phyloP scores from a whole-genome alignment of 30 jellyfish, hydroid and myxozoan genomes.

The Aurelia sp. region DNA sequence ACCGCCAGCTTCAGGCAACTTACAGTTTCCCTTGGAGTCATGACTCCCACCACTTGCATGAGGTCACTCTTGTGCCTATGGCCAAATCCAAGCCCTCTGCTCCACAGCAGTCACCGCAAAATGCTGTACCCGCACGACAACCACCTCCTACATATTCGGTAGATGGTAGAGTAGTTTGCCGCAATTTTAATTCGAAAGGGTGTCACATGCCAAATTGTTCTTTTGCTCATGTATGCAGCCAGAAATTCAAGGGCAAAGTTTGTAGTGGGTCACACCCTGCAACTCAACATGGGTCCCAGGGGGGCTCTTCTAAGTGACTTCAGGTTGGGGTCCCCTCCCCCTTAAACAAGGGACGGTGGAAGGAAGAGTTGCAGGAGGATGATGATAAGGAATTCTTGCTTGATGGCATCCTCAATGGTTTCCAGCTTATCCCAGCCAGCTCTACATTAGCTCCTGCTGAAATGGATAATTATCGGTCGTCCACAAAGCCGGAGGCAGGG shows the following conservation, averaged over 20 bases:
- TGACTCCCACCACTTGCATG: constrained; percentile 5
- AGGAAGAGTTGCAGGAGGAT: background rate
- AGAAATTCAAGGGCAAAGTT: no score
- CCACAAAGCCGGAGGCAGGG: background rate
- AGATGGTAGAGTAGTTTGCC: background rate
- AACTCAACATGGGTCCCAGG: background rate
- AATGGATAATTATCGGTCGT: background rate
- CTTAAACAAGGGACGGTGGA: background rate
- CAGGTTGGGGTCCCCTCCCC: background rate
- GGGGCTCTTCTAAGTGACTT: background rate
- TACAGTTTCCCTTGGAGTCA: background rate
- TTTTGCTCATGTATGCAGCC: background rate
- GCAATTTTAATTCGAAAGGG: constrained; percentile 5
- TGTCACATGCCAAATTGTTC: background rate
- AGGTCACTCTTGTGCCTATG: background rate
- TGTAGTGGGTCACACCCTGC: constrained; percentile 11
- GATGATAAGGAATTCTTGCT: constrained; percentile 1
- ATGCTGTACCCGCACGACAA: background rate
- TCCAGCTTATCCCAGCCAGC: constrained; percentile 1
- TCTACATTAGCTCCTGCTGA: background rate
- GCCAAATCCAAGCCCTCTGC: background rate
- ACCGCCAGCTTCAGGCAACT: background rate
- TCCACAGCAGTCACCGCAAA: background rate
- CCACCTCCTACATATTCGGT: background rate
- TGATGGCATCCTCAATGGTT: constrained; percentile 15